phyloP scores from a whole-genome alignment of 2,113 vertebrate species.

The Mesembrinibis cayennensis region DNA sequence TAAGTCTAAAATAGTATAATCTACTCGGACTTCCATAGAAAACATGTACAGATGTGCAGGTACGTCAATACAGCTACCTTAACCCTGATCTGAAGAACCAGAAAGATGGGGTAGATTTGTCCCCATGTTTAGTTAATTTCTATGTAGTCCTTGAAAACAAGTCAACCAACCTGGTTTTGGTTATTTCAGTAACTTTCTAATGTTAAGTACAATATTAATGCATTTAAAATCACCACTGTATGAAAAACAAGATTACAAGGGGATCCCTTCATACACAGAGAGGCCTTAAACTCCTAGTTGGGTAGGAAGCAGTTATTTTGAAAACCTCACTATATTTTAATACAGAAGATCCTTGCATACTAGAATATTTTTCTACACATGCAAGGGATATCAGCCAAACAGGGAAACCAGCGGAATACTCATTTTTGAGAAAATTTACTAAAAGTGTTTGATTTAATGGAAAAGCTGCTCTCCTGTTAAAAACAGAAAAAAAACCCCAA shows the following conservation, averaged over 20 bases:
- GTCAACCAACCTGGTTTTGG: neutral
- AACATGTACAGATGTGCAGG: neutral
- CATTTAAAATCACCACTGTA: neutral
- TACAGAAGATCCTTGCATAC: neutral
- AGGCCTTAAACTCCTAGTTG: neutral
- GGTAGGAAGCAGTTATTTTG: neutral
- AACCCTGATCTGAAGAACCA: neutral
- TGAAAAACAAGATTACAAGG: neutral
- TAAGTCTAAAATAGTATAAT: neutral
- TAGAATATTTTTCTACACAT: neutral
- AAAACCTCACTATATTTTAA: neutral
- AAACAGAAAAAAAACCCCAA: neutral
- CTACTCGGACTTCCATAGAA: neutral
- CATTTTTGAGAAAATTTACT: neutral
- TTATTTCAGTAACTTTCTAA: neutral
- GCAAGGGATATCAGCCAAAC: neutral
- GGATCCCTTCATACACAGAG: neutral
- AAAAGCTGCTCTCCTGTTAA: neutral
- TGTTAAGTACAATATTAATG: neutral
- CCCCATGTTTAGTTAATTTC: neutral
- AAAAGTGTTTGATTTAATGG: neutral
- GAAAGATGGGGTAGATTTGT: neutral
- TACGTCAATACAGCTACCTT: neutral
- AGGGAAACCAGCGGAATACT: neutral
- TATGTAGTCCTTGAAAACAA: neutral